phyloP scores from a whole-genome alignment of 2,113 vertebrate species.

The Myrmophylax atrothorax region DNA sequence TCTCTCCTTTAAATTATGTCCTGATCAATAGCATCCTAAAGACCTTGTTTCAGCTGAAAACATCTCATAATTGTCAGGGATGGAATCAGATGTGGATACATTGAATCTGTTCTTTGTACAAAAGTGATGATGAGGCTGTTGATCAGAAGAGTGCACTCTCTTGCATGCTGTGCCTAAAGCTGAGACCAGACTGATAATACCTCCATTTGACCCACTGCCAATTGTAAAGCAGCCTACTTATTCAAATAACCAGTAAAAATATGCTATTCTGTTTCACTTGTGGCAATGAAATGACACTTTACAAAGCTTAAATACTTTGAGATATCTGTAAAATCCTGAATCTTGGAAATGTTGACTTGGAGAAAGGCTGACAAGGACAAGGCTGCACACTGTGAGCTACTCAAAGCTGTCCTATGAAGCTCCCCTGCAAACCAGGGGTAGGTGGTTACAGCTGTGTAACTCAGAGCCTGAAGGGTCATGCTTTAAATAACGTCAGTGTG shows the following conservation, averaged over 20 bases:
- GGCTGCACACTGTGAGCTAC: neutral
- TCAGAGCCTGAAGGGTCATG: neutral
- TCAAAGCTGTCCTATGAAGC: neutral
- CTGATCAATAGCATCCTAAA: neutral
- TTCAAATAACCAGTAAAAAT: neutral
- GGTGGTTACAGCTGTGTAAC: neutral
- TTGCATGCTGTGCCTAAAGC: neutral
- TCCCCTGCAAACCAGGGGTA: neutral
- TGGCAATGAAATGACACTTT: neutral
- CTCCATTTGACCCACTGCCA: neutral
- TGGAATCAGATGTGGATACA: neutral
- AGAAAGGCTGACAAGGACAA: neutral
- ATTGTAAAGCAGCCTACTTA: neutral
- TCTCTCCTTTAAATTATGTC: neutral
- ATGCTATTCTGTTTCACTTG: neutral
- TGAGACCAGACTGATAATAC: neutral
- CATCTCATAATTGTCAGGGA: accelerated
- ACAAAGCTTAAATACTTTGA: neutral
- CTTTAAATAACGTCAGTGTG: neutral
- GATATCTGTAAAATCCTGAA: neutral
- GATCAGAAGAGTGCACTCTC: neutral
- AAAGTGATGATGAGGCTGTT: neutral
- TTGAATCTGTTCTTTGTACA: neutral
- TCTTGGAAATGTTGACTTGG: neutral
- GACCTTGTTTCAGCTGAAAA: neutral